phyloP scores from a whole-genome alignment of 2,797 vertebrate species.

The Miichthys miiuy region DNA sequence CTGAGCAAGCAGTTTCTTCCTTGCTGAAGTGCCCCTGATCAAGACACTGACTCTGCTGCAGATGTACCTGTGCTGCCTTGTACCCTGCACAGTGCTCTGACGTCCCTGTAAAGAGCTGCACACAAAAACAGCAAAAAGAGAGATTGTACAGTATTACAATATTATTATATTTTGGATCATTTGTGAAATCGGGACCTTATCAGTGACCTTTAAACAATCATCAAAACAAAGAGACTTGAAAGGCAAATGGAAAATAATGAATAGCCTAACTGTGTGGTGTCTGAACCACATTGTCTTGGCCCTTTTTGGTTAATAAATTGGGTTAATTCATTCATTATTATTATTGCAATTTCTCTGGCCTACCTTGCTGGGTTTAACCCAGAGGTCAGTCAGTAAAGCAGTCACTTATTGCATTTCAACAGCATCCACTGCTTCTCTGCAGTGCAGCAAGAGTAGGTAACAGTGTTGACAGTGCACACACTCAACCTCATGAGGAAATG shows the following conservation, averaged over 20 bases:
- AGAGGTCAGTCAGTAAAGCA: slow-evolving; percentile 66
- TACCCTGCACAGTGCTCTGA: slow-evolving; percentile 34
- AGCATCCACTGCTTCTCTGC: slow-evolving; percentile 47
- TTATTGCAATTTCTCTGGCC: slow-evolving; percentile 67
- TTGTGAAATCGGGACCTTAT: slow-evolving; percentile 26
- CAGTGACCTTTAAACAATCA: slow-evolving; percentile 24
- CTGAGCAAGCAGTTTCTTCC: neutral
- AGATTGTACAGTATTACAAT: slow-evolving; percentile 24
- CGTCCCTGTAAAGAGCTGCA: slow-evolving; percentile 22
- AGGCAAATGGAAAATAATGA: slow-evolving; percentile 39
- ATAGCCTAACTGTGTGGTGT: slow-evolving; percentile 4
- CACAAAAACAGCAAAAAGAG: slow-evolving; percentile 14
- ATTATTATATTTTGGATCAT: slow-evolving; percentile 35
- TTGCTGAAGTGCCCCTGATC: slow-evolving; percentile 32
- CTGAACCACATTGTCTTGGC: slow-evolving; percentile 1
- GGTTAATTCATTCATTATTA: slow-evolving; percentile 45
- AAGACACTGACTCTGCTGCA: slow-evolving; percentile 20
- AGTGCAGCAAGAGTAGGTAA: slow-evolving; percentile 36
- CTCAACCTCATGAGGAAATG: slow-evolving; percentile 61
- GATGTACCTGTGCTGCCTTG: slow-evolving; percentile 34
- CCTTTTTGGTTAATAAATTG: slow-evolving; percentile 61
- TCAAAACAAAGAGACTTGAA: slow-evolving; percentile 26
- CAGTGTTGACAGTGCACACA: slow-evolving; percentile 59
- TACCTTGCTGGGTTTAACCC: slow-evolving; percentile 32
- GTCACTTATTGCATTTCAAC: slow-evolving; percentile 79